Evolutionary conservation across 2,888 invertebrate species (phyloP).

Genomic region (Orchesella flavescens): DNA sequence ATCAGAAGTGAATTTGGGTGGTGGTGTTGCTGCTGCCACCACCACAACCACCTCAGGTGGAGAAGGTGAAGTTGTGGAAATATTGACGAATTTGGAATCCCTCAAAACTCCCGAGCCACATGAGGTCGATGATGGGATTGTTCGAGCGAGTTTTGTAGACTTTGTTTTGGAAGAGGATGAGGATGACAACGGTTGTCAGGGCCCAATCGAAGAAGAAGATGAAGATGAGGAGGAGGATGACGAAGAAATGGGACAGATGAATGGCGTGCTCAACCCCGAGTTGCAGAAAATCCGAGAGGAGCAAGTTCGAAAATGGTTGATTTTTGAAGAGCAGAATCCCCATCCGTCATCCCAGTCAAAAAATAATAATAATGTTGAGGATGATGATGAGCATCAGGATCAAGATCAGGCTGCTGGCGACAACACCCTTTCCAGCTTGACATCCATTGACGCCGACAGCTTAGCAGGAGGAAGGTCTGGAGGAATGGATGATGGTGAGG

Average conservation of each 20-base stretch:
- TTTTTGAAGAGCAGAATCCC: slow-evolving; percentile 59
- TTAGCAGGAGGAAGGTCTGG: not conserved
- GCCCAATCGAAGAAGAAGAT: not conserved
- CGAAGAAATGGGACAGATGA: slow-evolving; percentile 21
- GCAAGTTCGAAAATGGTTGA: slow-evolving; percentile 64
- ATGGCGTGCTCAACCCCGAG: slow-evolving; percentile 56
- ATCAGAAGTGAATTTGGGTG: too few relatives aligned
- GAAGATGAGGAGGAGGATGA: slow-evolving; percentile 40
- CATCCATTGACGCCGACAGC: slow-evolving; percentile 39
- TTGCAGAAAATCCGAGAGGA: slow-evolving; percentile 62
- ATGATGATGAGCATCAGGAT: not conserved
- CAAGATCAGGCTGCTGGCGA: not conserved
- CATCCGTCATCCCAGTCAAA: not conserved
- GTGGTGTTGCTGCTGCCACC: not conserved
- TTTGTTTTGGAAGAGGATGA: slow-evolving; percentile 29
- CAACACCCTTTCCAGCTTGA: not conserved
- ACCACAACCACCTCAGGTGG: not conserved
- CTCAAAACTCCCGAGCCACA: slow-evolving; percentile 28
- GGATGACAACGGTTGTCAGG: too few relatives aligned
- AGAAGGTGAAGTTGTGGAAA: slow-evolving; percentile 19
- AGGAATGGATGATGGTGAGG: slow-evolving; percentile 12
- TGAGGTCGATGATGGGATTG: slow-evolving; percentile 47
- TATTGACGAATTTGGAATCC: slow-evolving; percentile 12
- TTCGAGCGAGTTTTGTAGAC: slow-evolving; percentile 57
- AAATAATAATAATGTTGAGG: too few relatives aligned